A percentile compares a stretch with the other conserved stretches of the same genome.
Evolutionary conservation across 1,140 invertebrate genomes (phyloP).

Genomic region (Copidosoma floridanum): DNA sequence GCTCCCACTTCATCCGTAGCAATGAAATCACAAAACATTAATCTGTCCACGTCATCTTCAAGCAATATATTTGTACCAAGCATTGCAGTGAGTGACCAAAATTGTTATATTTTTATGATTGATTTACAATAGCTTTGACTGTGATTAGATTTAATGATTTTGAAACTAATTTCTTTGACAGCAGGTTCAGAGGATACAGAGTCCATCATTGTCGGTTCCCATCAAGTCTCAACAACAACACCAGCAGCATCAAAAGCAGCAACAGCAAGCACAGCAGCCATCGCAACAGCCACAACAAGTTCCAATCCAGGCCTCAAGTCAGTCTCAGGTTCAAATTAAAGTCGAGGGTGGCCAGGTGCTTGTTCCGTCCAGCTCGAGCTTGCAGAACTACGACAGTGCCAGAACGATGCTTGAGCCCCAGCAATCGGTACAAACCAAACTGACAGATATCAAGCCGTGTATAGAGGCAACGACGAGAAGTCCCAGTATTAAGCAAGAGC

Average conservation of each 20-base stretch:
- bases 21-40: slow-evolving; percentile 39
- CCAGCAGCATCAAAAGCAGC: slow-evolving; percentile 24
- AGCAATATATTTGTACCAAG: slow-evolving; percentile 41
- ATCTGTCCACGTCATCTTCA: slow-evolving; percentile 35
- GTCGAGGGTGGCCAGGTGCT: slow-evolving; percentile 38
- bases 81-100: slow-evolving; percentile 44
- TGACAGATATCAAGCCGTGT: slow-evolving; percentile 46
- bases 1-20: slow-evolving; percentile 34
- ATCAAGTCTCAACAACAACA: slow-evolving; percentile 32
- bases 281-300: neutral
- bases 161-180: neutral
- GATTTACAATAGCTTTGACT: too few relatives aligned
- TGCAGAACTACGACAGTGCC: slow-evolving; percentile 30
- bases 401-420: slow-evolving; percentile 31
- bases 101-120: too few relatives aligned
- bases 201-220: slow-evolving; percentile 22
- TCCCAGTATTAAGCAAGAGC: slow-evolving; percentile 47
- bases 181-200: slow-evolving; percentile 17
- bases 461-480: slow-evolving; percentile 37
- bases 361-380: slow-evolving; percentile 46
- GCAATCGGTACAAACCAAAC: slow-evolving; percentile 51
- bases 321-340: slow-evolving; percentile 39
- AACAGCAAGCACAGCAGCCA: neutral
- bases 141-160: neutral
- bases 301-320: slow-evolving; percentile 7